Evolutionary conservation across 2,113 vertebrate genomes (phyloP).

Genomic region (Heterotis niloticus): DNA sequence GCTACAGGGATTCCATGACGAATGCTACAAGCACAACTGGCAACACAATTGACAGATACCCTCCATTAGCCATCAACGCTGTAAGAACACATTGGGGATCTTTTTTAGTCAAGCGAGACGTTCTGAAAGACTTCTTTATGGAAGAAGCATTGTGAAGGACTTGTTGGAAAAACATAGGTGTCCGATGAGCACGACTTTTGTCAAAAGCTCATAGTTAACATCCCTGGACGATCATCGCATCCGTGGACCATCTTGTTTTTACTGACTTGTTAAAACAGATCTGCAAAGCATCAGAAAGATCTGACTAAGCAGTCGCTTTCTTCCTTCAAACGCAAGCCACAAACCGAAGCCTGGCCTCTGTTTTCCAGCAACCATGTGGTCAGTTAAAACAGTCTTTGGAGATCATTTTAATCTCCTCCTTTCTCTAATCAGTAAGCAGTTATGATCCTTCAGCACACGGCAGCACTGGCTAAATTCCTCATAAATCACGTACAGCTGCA

Average conservation of each 20-base stretch:
- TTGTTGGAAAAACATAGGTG: too few species aligned
- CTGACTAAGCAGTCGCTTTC: constrained; percentile 36
- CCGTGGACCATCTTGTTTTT: background rate
- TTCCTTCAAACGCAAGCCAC: constrained; percentile 47
- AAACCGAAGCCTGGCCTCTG: constrained; percentile 29
- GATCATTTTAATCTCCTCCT: constrained; percentile 46
- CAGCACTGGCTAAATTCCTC: background rate
- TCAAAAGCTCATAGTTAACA: too few species aligned
- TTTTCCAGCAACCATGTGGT: constrained; percentile 31
- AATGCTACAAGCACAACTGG: too few species aligned
- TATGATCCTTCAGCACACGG: constrained; percentile 40
- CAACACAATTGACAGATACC: too few species aligned
- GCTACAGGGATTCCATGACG: too few species aligned
- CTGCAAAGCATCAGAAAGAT: constrained; percentile 36
- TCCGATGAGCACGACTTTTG: too few species aligned
- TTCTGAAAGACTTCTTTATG: too few species aligned
- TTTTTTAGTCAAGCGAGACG: too few species aligned
- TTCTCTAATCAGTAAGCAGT: constrained; percentile 31
- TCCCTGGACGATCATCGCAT: too few species aligned
- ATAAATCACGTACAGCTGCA: constrained; percentile 58
- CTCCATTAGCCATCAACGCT: too few species aligned
- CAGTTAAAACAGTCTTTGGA: constrained; percentile 35
- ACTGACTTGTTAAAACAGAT: constrained; percentile 42
- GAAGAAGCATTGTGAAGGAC: too few species aligned
- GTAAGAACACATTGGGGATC: too few species aligned